These are phyloP conservation scores for Sitta europaea DNA, from an alignment of 2,113 vertebrate species.

Conservation along the genomic window DNA sequence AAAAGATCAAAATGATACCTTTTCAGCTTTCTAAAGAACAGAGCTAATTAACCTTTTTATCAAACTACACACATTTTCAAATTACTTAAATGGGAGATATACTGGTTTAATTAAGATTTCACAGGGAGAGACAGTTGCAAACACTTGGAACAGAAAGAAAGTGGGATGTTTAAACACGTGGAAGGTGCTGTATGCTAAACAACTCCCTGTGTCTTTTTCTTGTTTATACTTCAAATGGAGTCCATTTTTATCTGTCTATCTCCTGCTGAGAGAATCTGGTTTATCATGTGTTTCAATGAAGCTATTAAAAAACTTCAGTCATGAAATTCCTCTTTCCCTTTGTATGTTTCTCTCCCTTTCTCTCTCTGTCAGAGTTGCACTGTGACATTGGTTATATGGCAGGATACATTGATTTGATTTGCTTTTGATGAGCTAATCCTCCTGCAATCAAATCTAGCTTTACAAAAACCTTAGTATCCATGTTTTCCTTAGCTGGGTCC, in stretches of 20 bases:
- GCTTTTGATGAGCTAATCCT: conserved; percentile 1
- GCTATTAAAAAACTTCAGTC: conserved; percentile 56
- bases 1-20: conserved; percentile 43
- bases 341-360: conserved; percentile 11
- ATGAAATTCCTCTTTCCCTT: background rate
- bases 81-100: conserved; percentile 47
- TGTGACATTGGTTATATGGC: conserved; percentile 23
- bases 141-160: conserved; percentile 14
- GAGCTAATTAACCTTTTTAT: conserved; percentile 53
- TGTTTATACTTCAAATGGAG: conserved; percentile 47
- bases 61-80: conserved; percentile 28
- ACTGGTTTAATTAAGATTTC: conserved; percentile 68
- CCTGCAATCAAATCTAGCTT: conserved; percentile 9
- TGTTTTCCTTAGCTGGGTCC: background rate
- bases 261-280: conserved; percentile 41
- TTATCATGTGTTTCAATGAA: conserved; percentile 60
- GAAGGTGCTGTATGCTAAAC: background rate
- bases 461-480: background rate
- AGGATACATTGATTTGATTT: conserved; percentile 37
- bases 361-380: background rate
- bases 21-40: conserved; percentile 38
- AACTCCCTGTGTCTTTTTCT: conserved; percentile 30
- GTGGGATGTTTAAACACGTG: conserved; percentile 14
- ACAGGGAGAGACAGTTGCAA: conserved; percentile 48
- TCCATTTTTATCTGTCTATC: conserved; percentile 43